These are phyloP conservation scores for Sinohyriopsis cumingii DNA, from an alignment of 2,888 invertebrate genomes.

Conservation along the genomic window DNA sequence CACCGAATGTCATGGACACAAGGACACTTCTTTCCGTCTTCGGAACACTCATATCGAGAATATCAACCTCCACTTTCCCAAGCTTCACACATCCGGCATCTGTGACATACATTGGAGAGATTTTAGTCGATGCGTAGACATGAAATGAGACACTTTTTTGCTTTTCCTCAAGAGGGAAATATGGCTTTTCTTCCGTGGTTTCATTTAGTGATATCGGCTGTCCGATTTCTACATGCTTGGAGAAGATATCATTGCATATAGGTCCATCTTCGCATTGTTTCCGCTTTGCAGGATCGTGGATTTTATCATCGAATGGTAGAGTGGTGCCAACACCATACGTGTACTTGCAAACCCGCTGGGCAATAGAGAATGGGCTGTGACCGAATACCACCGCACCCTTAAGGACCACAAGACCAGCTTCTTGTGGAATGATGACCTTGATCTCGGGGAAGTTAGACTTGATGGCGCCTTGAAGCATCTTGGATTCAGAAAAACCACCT, in stretches of 20 bases:
- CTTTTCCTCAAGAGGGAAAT: slow-evolving; percentile 10
- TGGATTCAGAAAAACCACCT: slow-evolving; percentile 32
- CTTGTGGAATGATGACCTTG: slow-evolving; percentile 20
- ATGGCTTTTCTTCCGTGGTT: slow-evolving; percentile 14
- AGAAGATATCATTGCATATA: slow-evolving; percentile 21
- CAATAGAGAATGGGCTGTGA: slow-evolving; percentile 15
- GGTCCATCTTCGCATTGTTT: slow-evolving; percentile 8
- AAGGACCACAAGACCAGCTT: slow-evolving; percentile 23
- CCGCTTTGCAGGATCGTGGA: slow-evolving; percentile 14
- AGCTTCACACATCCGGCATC: slow-evolving; percentile 19
- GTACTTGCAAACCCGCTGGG: slow-evolving; percentile 15
- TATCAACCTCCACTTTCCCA: slow-evolving; percentile 15
- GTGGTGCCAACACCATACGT: slow-evolving; percentile 22
- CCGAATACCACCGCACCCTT: slow-evolving; percentile 31
- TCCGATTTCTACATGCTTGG: slow-evolving; percentile 18
- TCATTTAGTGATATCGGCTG: slow-evolving; percentile 7
- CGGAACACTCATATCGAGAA: slow-evolving; percentile 12
- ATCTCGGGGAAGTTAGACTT: slow-evolving; percentile 15
- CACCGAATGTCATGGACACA: too few relatives aligned
- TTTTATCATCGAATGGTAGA: slow-evolving; percentile 9
- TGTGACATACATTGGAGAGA: slow-evolving; percentile 19
- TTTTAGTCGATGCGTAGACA: slow-evolving; percentile 14
- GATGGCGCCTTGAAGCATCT: slow-evolving; percentile 14
- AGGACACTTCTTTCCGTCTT: too few relatives aligned
- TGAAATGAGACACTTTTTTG: slow-evolving; percentile 15